Evolutionary conservation across 2,888 invertebrate genomes (phyloP), one percentile per base, ranked within the genome.

Genomic region (Drosophila lutescens): DNA sequence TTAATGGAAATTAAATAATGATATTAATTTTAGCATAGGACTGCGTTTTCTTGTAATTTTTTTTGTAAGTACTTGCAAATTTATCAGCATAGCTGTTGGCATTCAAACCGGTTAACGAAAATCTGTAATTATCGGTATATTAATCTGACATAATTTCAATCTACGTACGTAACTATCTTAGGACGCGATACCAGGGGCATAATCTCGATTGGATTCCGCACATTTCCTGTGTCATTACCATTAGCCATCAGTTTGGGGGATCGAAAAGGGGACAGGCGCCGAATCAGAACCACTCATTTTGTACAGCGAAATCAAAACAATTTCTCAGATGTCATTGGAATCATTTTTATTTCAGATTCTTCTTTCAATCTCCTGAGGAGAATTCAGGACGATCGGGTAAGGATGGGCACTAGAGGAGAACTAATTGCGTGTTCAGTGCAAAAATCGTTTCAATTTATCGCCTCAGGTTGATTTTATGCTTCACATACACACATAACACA

Each of bases 401-500:
- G 46, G 46, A 41, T 34, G 36, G 41, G 80, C 46, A 74, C 80
- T 82, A 80, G 84, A 40, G 66, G 41, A 50, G 41, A 83, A 84
- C 83, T 83, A 83, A 83, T 83, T 87, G 83, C 88, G 84, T 88
- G 86, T 76, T 88, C 88, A 86, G 77, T 73, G 79, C 84, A 66
- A 76, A 63, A 88, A 84, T 88, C 76, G 74, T 83, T 83, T 85
- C 86, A 80, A 88, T 85, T 88, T 86, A 85, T 88, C 86, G 85
- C 88, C 86, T 74, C 84, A 32, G 88, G 88, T 76, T 86, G 77
- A 76, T 80, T 88, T 84, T 83, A 83, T 83, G 80, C 77, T 63
- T 73, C 80, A 82, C 76, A 74, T 69, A 67, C 68, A 59, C 55
- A 66, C 69, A 54, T 63, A n/a, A n/a, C n/a, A n/a, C n/a, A 66